phyloP scores from a whole-genome alignment of 2,888 invertebrate genomes.

The Mesoligia furuncula region DNA sequence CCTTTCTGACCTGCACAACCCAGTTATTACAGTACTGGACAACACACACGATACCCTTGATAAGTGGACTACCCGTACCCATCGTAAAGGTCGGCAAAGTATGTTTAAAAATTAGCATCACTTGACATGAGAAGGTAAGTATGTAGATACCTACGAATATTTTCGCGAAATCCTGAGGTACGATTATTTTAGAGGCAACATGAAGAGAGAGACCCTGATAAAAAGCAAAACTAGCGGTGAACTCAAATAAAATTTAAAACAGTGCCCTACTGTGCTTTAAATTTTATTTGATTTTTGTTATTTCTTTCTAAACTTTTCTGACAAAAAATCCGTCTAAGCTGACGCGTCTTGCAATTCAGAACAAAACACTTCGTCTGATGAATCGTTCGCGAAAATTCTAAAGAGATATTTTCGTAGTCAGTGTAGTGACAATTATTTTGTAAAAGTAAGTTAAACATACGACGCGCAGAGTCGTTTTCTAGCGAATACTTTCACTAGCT shows the following conservation, averaged over 20 bases:
- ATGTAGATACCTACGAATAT: background rate
- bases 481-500: constrained; percentile 49
- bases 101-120: constrained; percentile 8
- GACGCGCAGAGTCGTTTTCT: constrained; percentile 37
- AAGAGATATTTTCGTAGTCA: background rate
- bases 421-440: constrained; percentile 29
- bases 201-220: background rate
- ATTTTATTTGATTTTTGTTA: background rate
- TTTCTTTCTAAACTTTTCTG: background rate
- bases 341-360: background rate
- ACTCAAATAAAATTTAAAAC: no score
- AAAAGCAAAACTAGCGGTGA: background rate
- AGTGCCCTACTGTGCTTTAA: no score
- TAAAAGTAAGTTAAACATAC: constrained; percentile 35
- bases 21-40: background rate
- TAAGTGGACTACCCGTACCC: background rate
- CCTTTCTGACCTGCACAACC: background rate
- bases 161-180: constrained; percentile 1
- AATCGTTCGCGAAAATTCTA: background rate
- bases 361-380: background rate
- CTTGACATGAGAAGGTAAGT: background rate
- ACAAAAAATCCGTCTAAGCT: background rate
- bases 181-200: background rate
- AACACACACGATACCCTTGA: background rate
- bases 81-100: background rate